phyloP scores from a whole-genome alignment of 2,888 invertebrate species.

The Drosophila hawaiiensis region DNA sequence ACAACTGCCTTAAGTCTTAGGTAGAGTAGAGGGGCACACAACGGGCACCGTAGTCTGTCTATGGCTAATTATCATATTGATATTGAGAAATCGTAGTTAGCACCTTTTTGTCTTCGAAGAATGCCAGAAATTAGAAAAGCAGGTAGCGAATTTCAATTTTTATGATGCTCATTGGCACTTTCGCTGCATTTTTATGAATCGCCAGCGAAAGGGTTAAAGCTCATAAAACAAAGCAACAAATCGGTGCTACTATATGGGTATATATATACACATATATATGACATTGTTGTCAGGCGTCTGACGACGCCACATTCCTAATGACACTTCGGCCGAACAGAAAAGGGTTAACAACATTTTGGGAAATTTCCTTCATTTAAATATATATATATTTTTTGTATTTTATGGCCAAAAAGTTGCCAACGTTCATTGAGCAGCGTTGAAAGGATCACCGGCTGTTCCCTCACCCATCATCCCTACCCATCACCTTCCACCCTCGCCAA shows the following conservation, averaged over 20 bases:
- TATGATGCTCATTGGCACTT: constrained; percentile 61
- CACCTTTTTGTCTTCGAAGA: constrained; percentile 81
- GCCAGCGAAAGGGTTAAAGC: constrained; percentile 59
- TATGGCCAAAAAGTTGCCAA: constrained; percentile 70
- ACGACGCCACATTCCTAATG: constrained; percentile 81
- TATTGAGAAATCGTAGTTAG: constrained; percentile 70
- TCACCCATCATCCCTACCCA: constrained; percentile 11
- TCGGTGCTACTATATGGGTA: constrained; percentile 21
- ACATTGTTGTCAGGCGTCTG: constrained; percentile 53
- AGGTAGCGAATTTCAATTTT: constrained; percentile 45
- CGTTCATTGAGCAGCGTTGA: constrained; percentile 63
- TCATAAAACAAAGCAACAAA: constrained; percentile 34
- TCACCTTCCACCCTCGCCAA: constrained; percentile 22
- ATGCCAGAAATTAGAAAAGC: constrained; percentile 46
- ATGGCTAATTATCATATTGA: constrained; percentile 66
- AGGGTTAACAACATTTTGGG: constrained; percentile 70
- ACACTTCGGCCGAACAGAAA: constrained; percentile 56
- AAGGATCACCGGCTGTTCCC: constrained; percentile 37
- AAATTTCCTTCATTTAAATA: constrained; percentile 68
- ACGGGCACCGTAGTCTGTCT: constrained; percentile 10
- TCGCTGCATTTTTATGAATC: constrained; percentile 70
- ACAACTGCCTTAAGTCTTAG: constrained; percentile 18
- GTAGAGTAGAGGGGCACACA: constrained; percentile 2
- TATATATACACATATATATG: not conserved
- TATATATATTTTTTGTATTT: constrained; percentile 30